phyloP scores from a whole-genome alignment of 1,140 invertebrate species.

The Drosophila cardini region DNA sequence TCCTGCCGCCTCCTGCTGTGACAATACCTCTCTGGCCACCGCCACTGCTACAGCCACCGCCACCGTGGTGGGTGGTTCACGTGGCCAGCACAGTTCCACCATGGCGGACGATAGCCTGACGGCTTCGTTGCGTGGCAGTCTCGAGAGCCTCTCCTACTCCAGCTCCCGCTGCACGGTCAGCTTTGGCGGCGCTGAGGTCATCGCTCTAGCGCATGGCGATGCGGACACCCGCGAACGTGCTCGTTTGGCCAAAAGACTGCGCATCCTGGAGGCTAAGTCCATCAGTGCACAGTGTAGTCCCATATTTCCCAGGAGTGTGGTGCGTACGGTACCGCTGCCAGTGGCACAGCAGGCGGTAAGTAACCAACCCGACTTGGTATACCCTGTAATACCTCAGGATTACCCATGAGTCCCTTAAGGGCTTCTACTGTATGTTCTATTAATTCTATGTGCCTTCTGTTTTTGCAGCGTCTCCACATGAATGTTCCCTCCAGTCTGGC shows the following conservation, averaged over 20 bases:
- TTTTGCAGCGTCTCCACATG: conserved; percentile 62
- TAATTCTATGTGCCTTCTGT: neutral
- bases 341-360: conserved; percentile 69
- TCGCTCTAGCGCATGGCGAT: conserved; percentile 50
- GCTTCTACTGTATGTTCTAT: neutral
- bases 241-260: conserved; percentile 67
- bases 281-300: conserved; percentile 84
- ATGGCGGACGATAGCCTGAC: conserved; percentile 81
- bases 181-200: conserved; percentile 76
- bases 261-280: conserved; percentile 80
- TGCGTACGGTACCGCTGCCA: conserved; percentile 58
- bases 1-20: conserved; percentile 59
- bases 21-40: conserved; percentile 68
- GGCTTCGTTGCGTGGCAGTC: conserved; percentile 72
- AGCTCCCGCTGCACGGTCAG: conserved; percentile 79
- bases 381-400: too few relatives aligned
- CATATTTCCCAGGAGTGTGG: conserved; percentile 74
- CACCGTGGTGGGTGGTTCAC: conserved; percentile 50
- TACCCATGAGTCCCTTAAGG: too few relatives aligned
- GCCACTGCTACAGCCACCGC: conserved; percentile 59
- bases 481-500: conserved; percentile 76
- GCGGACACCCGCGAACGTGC: conserved; percentile 60
- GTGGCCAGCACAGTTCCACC: conserved; percentile 69
- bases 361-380: neutral
- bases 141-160: conserved; percentile 79